phyloP scores from a whole-genome alignment of 1,140 invertebrate species.

The Rhyacophila brunnea region DNA sequence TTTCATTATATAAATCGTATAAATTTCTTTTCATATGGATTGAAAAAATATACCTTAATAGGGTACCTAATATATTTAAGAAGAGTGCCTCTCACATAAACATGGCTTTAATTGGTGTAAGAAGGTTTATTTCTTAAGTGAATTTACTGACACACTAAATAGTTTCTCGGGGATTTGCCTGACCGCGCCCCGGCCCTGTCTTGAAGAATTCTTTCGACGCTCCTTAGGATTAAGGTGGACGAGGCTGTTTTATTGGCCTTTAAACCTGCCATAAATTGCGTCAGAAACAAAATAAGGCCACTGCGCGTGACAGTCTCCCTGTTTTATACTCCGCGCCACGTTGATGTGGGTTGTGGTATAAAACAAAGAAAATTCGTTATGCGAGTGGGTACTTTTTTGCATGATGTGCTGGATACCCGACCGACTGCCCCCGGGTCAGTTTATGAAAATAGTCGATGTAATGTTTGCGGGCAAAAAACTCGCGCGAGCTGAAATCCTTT shows the following conservation, averaged over 20 bases:
- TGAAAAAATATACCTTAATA: too few relatives aligned
- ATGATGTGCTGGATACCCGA: conserved; percentile 12
- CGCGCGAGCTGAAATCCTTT: not conserved
- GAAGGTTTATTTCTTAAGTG: too few relatives aligned
- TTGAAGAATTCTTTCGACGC: not conserved
- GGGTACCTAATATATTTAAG: too few relatives aligned
- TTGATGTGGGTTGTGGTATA: conserved; percentile 20
- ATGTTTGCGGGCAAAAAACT: not conserved
- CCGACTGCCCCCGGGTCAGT: conserved; percentile 1
- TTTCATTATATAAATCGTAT: too few relatives aligned
- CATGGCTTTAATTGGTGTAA: too few relatives aligned
- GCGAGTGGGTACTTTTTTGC: conserved; percentile 10
- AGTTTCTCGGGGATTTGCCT: too few relatives aligned
- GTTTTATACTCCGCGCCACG: conserved; percentile 23
- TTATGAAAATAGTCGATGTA: conserved; percentile 18
- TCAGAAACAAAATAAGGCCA: conserved; percentile 35
- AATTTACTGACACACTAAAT: too few relatives aligned
- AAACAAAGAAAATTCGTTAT: not conserved
- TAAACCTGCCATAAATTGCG: conserved; percentile 35
- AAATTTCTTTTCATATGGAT: too few relatives aligned
- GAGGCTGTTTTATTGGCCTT: conserved; percentile 32
- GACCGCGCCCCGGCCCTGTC: too few relatives aligned
- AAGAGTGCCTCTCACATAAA: too few relatives aligned
- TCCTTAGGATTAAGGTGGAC: conserved; percentile 26
- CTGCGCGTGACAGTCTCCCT: conserved; percentile 29